Evolutionary conservation across 2,888 invertebrate species (phyloP).

Genomic region (Griposia aprilina): DNA sequence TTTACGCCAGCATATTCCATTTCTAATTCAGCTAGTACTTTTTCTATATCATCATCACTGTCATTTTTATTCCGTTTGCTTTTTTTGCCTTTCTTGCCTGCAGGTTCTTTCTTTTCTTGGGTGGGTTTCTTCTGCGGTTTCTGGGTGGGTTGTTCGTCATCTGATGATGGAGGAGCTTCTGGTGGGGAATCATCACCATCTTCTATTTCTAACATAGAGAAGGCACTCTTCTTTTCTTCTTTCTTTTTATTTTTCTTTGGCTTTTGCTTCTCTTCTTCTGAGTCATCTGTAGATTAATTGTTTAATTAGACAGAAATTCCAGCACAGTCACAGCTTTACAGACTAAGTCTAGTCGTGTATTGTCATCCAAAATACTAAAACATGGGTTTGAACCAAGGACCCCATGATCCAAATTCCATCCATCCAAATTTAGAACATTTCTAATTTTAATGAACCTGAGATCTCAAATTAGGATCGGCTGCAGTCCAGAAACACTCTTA

Average conservation of each 20-base stretch:
- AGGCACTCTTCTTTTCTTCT: conserved; percentile 91
- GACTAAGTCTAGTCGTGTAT: background rate
- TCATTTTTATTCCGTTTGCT: conserved; percentile 93
- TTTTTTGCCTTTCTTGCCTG: conserved; percentile 94
- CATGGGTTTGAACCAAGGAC: background rate
- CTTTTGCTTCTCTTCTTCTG: conserved; percentile 87
- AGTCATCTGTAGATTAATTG: conserved; percentile 77
- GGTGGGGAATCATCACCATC: conserved; percentile 90
- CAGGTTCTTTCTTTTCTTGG: conserved; percentile 86
- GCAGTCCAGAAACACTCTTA: too few relatives aligned
- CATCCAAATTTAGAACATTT: too few relatives aligned
- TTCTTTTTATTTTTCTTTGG: conserved; percentile 84
- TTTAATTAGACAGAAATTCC: background rate
- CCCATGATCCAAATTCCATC: too few relatives aligned
- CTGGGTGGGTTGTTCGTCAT: conserved; percentile 83
- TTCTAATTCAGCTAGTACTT: conserved; percentile 95
- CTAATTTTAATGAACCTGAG: too few relatives aligned
- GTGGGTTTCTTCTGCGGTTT: conserved; percentile 81
- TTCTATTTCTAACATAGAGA: conserved; percentile 92
- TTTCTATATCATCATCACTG: conserved; percentile 95
- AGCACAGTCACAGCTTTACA: background rate
- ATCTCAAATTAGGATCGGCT: too few relatives aligned
- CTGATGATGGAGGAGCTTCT: conserved; percentile 86
- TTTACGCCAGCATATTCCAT: conserved; percentile 94
- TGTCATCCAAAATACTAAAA: background rate